Evolutionary conservation across 2,888 invertebrate species (phyloP), one percentile per base, ranked within the genome.

Genomic region (Conops quadrifasciatus): DNA sequence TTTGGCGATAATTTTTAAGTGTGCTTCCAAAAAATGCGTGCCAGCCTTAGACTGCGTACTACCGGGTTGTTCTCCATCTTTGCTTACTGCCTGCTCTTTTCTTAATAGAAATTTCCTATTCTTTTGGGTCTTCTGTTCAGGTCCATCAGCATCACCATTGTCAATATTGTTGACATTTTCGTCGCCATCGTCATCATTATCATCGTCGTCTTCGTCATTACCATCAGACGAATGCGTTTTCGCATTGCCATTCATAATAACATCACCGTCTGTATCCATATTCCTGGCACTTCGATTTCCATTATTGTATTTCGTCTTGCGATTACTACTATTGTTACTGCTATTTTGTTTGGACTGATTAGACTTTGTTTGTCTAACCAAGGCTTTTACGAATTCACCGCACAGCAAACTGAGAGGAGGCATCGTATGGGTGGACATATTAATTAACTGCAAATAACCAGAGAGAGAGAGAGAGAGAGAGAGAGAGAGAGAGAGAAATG

Each of bases 371-470:
- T 77, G 74, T 74, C 78, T 79, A 16, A 83, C 76, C 72, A 83
- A 76, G 51, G 82, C 79, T 75, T 83, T 82, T 4, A 84, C 4
- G 4, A 58, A 28, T 58, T 58, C 58, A 63, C 24, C 78, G 72
- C 81, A 83, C 36, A 86, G 75, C 70, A 84, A 76, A 76, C 81
- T 83, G 73, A 84, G 76, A 24, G 85, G 83, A 24, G 85, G 83
- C 85, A 86, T 86, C 43, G 85, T 83, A 75, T 86, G 84, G 67
- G 82, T 79, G 69, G 85, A 80, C 80, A 85, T 80, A 72, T 81
- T 81, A 74, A 84, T 81, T 70, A 86, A 75, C 86, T 86, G 78
- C 67, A 83, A 81, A 51, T 56, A 64, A 72, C 73, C 76, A 78
- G 77, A 78, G 72, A 74, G 67, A 66, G 73, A 76, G n/a, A 73